Evolutionary conservation across 2,888 invertebrate species (phyloP).

Genomic region (Polymixis flavicincta): DNA sequence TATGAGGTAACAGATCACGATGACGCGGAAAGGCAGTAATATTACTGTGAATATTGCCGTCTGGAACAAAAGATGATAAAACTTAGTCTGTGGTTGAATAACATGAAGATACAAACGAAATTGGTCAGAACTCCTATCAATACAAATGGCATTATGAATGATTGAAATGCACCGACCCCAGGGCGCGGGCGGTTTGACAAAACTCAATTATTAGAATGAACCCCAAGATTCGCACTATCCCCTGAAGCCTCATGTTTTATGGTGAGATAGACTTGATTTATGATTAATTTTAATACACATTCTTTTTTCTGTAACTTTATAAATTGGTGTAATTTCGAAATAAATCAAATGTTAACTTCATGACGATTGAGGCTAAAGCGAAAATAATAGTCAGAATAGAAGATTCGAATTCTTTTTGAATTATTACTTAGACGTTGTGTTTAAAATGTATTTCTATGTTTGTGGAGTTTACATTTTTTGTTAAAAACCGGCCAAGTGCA

Average conservation of each 20-base stretch:
- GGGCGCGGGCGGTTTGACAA: no score
- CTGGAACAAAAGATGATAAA: slow-evolving; percentile 90
- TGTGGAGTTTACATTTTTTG: not conserved
- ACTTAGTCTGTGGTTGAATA: slow-evolving; percentile 1
- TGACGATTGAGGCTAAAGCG: slow-evolving; percentile 1
- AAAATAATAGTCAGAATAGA: slow-evolving; percentile 13
- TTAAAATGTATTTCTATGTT: not conserved
- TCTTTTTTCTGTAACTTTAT: not conserved
- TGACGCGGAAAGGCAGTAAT: slow-evolving; percentile 95
- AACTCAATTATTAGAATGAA: no score
- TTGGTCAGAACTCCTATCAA: not conserved
- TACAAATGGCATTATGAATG: not conserved
- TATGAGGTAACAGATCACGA: slow-evolving; percentile 94
- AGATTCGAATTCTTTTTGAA: not conserved
- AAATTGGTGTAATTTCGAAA: not conserved
- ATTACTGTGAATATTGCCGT: slow-evolving; percentile 96
- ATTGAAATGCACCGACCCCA: no score
- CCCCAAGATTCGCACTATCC: no score
- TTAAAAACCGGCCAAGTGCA: not conserved
- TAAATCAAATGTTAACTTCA: not conserved
- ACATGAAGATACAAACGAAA: not conserved
- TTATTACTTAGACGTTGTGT: not conserved
- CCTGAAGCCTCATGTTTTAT: no score
- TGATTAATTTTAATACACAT: not conserved
- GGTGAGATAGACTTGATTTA: not conserved